Percentiles rank a stretch among this genome's conserved stretches.
Conservation (phyloP, 2,888 invertebrate species). For the Lomographa bimaculata region DNA sequence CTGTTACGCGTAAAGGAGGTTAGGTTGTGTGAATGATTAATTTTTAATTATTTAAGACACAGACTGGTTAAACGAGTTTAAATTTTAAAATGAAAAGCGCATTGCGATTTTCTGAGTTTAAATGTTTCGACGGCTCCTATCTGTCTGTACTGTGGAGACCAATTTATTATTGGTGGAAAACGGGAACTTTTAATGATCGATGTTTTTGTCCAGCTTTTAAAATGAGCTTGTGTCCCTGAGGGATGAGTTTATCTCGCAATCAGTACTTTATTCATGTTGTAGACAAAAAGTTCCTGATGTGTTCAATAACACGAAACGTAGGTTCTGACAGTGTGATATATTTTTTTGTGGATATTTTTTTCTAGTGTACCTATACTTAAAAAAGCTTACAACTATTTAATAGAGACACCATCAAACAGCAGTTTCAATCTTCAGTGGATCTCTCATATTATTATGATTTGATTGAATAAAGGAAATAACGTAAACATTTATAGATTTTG, state of each 20-base stretch:
- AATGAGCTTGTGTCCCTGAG: slow-evolving; percentile 27
- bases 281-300: no score
- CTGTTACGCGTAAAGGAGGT: slow-evolving; percentile 47
- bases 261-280: slow-evolving; percentile 29
- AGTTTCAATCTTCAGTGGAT: no score
- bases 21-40: slow-evolving; percentile 48
- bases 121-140: slow-evolving; percentile 2
- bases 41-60: slow-evolving; percentile 39
- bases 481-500: no score
- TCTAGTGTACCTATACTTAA: no score
- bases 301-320: no score
- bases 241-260: slow-evolving; percentile 36
- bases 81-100: slow-evolving; percentile 10
- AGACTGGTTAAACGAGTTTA: slow-evolving; percentile 8
- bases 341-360: no score
- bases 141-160: slow-evolving; percentile 1
- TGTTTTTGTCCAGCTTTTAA: slow-evolving; percentile 20
- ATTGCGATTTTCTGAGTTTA: no score
- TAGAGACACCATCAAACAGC: no score
- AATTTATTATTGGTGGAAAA: slow-evolving; percentile 19
- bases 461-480: no score
- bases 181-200: slow-evolving; percentile 23
- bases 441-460: no score
- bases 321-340: no score
- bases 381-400: no score